These are phyloP conservation scores for Drosophila lini DNA, from an alignment of 1,140 invertebrate genomes.

Conservation along the genomic window DNA sequence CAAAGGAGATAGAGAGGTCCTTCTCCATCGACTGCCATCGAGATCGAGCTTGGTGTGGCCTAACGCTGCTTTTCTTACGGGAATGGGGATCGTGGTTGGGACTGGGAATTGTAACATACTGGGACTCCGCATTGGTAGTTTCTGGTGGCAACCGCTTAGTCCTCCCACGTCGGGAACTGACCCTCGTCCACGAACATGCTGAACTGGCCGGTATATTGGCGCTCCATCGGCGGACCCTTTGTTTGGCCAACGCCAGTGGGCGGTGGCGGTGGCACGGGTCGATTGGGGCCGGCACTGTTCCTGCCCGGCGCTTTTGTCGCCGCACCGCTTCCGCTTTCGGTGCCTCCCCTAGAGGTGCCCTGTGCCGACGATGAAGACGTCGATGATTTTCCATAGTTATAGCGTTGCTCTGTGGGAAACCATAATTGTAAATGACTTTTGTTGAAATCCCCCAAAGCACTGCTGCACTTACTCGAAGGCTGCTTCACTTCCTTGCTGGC, in stretches of 20 bases:
- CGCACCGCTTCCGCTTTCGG: constrained; percentile 16
- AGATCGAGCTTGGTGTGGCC: constrained; percentile 14
- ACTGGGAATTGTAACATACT: background rate
- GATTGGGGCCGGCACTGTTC: background rate
- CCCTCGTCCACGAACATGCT: constrained; percentile 84
- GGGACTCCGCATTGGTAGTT: background rate
- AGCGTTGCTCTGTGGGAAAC: constrained; percentile 60
- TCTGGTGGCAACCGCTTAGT: constrained; percentile 53
- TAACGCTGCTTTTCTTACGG: constrained; percentile 4
- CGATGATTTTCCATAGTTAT: constrained; percentile 59
- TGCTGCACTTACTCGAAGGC: constrained; percentile 59
- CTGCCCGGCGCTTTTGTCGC: constrained; percentile 35
- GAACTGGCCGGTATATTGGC: constrained; percentile 75
- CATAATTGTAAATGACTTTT: background rate
- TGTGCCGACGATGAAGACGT: constrained; percentile 30
- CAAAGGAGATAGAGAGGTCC: constrained; percentile 3
- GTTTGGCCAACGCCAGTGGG: constrained; percentile 18
- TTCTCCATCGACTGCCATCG: background rate
- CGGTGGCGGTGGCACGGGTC: constrained; percentile 23
- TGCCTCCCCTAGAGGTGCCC: constrained; percentile 34
- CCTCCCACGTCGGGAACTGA: constrained; percentile 83
- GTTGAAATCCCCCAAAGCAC: too few species aligned
- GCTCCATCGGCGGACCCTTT: constrained; percentile 51
- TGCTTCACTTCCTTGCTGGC: constrained; percentile 77
- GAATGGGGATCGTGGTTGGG: background rate